Percentiles rank a stretch among this genome's conserved stretches.
Evolutionary conservation across 2,113 vertebrate genomes (phyloP).

Genomic region (Bufo gargarizans): DNA sequence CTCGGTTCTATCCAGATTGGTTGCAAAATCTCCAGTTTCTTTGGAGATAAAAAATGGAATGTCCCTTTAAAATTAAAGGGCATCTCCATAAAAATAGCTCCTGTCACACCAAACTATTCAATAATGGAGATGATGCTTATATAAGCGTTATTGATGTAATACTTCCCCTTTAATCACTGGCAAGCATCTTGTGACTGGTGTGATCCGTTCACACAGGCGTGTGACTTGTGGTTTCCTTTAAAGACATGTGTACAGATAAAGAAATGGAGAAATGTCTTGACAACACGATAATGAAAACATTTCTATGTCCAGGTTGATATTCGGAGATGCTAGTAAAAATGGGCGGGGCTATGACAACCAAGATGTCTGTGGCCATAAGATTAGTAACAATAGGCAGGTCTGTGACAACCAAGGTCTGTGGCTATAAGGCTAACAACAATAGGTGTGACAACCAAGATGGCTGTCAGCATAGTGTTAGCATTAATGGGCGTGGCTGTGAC

Average conservation of each 20-base stretch:
- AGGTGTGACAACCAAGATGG: too few species aligned
- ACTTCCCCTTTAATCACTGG: neutral
- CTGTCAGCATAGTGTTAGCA: too few species aligned
- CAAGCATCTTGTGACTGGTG: neutral
- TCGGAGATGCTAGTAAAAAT: neutral
- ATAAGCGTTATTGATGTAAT: neutral
- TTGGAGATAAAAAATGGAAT: neutral
- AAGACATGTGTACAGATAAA: conserved; percentile 3
- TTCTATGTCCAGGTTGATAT: neutral
- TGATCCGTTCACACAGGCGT: neutral
- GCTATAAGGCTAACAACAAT: too few species aligned
- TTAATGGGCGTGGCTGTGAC: too few species aligned
- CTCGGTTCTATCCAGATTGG: too few species aligned
- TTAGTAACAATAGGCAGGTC: too few species aligned
- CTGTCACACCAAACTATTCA: neutral
- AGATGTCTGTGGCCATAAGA: too few species aligned
- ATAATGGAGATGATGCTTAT: neutral
- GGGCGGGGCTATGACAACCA: neutral
- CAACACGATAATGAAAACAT: neutral
- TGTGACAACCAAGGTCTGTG: too few species aligned
- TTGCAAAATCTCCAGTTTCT: neutral
- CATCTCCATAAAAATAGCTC: neutral
- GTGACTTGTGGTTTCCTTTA: conserved; percentile 8
- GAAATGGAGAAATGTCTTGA: neutral
- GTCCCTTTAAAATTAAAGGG: neutral